Evolutionary conservation across 1,140 invertebrate species (phyloP).

Genomic region (Hestina assimilis): DNA sequence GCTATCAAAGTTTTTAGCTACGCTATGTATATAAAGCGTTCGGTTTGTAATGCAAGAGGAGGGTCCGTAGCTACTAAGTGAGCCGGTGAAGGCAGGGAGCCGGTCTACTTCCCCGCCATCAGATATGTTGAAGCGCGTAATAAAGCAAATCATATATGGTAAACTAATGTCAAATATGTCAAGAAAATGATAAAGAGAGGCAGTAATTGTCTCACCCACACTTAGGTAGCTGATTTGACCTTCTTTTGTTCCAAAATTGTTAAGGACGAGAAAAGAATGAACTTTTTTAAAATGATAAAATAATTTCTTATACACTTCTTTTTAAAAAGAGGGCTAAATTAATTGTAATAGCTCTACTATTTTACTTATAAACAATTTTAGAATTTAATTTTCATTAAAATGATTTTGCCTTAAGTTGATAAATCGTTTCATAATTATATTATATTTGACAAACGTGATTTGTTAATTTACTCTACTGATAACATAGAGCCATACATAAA

Average conservation of each 20-base stretch:
- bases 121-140: slow-evolving; percentile 55
- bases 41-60: slow-evolving; percentile 8
- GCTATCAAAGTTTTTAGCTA: slow-evolving; percentile 41
- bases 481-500: too few species aligned
- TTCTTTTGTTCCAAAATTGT: slow-evolving; percentile 55
- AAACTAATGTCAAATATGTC: slow-evolving; percentile 60
- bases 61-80: slow-evolving; percentile 69
- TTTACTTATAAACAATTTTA: too few species aligned
- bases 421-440: too few species aligned
- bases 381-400: too few species aligned
- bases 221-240: slow-evolving; percentile 65
- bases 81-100: slow-evolving; percentile 58
- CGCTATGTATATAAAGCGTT: slow-evolving; percentile 31
- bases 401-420: too few species aligned
- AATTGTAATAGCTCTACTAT: too few species aligned
- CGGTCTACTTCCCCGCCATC: slow-evolving; percentile 61
- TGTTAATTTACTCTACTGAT: too few species aligned
- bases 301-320: not conserved
- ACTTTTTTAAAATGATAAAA: not conserved
- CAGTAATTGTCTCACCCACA: slow-evolving; percentile 56
- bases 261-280: too few species aligned
- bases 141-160: slow-evolving; percentile 55
- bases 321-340: too few species aligned
- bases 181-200: slow-evolving; percentile 71
- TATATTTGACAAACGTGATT: too few species aligned